Percentiles rank a stretch among this genome's conserved stretches.
Conservation (phyloP, 30 jellyfish, hydroid and myxozoan species). For the Phacellophora camtschatica region DNA sequence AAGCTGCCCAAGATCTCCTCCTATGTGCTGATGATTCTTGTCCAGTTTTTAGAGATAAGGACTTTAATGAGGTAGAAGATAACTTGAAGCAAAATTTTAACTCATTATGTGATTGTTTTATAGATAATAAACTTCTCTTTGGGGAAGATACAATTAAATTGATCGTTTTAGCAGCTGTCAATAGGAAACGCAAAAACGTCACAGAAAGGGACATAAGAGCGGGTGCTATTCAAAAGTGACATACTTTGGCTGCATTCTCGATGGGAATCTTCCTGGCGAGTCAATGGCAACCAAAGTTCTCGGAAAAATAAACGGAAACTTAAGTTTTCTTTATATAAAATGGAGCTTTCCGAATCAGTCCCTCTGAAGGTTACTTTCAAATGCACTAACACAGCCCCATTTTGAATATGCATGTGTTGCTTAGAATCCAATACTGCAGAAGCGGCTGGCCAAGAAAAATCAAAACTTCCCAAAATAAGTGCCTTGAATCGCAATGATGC, state of each 20-base stretch:
- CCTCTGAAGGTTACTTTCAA: background rate
- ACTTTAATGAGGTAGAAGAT: background rate
- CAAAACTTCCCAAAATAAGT: background rate
- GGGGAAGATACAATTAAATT: background rate
- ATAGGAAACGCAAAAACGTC: background rate
- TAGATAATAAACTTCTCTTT: background rate
- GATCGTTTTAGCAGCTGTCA: background rate
- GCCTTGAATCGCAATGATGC: background rate
- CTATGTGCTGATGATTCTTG: slow-evolving; percentile 1
- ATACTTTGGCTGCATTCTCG: background rate
- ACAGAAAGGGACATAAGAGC: background rate
- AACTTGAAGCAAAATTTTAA: background rate
- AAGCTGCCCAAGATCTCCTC: no score
- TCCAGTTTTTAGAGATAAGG: background rate
- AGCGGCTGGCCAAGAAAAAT: background rate
- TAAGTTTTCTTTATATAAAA: background rate
- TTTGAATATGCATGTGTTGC: slow-evolving; percentile 21
- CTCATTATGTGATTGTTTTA: background rate
- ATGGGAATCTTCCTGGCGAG: background rate
- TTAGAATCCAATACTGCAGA: background rate
- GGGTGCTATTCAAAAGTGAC: background rate
- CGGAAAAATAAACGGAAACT: background rate
- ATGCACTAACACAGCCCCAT: slow-evolving; percentile 16
- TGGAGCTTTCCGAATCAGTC: background rate
- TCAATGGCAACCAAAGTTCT: slow-evolving; percentile 2